phyloP scores from a whole-genome alignment of 2,797 vertebrate species.

The Poecilia velifera region DNA sequence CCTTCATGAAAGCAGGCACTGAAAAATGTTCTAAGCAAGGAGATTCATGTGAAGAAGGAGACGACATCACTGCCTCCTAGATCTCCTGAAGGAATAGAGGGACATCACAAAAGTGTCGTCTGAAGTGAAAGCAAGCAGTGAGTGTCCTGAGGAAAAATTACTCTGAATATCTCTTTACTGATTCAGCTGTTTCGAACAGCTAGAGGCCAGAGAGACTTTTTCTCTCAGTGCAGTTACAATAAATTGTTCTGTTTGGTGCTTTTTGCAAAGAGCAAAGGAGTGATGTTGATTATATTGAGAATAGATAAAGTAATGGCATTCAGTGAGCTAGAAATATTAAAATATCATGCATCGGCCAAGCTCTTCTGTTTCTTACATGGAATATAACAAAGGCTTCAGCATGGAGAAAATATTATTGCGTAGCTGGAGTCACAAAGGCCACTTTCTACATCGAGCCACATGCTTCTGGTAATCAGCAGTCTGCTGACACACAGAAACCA shows the following conservation, averaged over 20 bases:
- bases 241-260: not conserved
- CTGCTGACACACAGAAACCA: slow-evolving; percentile 19
- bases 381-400: not conserved
- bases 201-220: slow-evolving; percentile 34
- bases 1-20: slow-evolving; percentile 34
- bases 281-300: slow-evolving; percentile 10
- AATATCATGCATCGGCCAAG: not conserved
- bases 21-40: slow-evolving; percentile 29
- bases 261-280: not conserved
- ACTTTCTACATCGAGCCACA: slow-evolving; percentile 3
- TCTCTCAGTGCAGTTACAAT: slow-evolving; percentile 2
- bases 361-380: not conserved
- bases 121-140: slow-evolving; percentile 4
- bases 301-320: slow-evolving; percentile 33
- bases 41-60: slow-evolving; percentile 43
- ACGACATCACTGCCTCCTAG: slow-evolving; percentile 37
- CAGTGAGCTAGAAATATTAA: not conserved
- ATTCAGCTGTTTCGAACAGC: slow-evolving; percentile 16
- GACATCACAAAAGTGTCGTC: slow-evolving; percentile 43
- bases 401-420: not conserved
- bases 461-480: slow-evolving; percentile 7
- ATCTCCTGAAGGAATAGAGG: slow-evolving; percentile 32
- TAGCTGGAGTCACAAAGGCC: not conserved
- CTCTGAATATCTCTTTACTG: slow-evolving; percentile 36
- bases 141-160: slow-evolving; percentile 42